These are phyloP conservation scores for Eristalinus aeneus DNA, from an alignment of 2,888 invertebrate species.

Conservation along the genomic window DNA sequence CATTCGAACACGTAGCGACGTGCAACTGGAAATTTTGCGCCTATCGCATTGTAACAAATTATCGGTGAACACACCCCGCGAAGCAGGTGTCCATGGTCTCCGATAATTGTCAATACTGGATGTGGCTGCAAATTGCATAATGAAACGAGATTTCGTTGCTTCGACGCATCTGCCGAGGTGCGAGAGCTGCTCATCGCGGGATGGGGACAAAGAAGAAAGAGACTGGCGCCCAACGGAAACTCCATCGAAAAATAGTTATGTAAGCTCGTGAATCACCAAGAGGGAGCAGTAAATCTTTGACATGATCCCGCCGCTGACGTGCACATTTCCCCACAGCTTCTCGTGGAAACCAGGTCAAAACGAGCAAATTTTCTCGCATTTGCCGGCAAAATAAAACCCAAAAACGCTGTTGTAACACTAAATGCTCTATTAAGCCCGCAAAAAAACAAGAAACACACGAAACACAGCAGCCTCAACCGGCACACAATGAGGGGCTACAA, in stretches of 20 bases:
- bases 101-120: not conserved
- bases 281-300: not conserved
- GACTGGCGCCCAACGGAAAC: too few relatives aligned
- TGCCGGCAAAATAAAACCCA: not conserved
- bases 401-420: slow-evolving; percentile 43
- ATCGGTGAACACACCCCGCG: slow-evolving; percentile 36
- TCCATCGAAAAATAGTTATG: too few relatives aligned
- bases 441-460: not conserved
- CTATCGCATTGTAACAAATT: slow-evolving; percentile 52
- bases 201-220: too few relatives aligned
- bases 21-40: slow-evolving; percentile 39
- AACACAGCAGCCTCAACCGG: not conserved
- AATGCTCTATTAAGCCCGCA: slow-evolving; percentile 58
- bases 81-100: slow-evolving; percentile 2
- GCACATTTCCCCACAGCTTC: not conserved
- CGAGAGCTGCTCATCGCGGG: too few relatives aligned
- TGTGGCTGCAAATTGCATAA: not conserved
- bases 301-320: not conserved
- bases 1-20: slow-evolving; percentile 46
- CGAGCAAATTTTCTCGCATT: not conserved
- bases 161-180: too few relatives aligned
- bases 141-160: too few relatives aligned
- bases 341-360: not conserved
- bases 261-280: too few relatives aligned
- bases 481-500: slow-evolving; percentile 7